phyloP scores from a whole-genome alignment of 2,113 vertebrate species.

The Perccottus glenii region DNA sequence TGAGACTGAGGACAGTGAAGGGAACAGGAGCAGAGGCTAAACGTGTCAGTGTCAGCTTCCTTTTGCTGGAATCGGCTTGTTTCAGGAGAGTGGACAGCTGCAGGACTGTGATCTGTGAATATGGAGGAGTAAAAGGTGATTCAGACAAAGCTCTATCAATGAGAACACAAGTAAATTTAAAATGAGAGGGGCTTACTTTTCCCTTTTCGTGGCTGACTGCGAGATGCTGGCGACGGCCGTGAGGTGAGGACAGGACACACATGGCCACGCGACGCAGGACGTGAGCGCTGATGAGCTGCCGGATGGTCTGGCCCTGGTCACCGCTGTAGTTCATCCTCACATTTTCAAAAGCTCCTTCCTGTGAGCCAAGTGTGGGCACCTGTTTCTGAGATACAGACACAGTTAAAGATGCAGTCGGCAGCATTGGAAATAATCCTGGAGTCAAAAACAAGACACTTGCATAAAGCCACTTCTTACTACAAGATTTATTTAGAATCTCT shows the following conservation, averaged over 20 bases:
- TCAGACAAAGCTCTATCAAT: not conserved
- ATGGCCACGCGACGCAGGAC: conserved; percentile 95
- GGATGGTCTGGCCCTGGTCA: conserved; percentile 97
- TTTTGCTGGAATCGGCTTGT: conserved; percentile 97
- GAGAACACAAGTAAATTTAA: too few species aligned
- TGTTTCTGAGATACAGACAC: conserved; percentile 56
- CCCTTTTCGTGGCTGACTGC: conserved; percentile 98
- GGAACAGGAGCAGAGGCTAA: conserved; percentile 94
- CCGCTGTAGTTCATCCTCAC: conserved; percentile 99
- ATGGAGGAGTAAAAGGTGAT: not conserved
- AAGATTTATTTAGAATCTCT: too few species aligned
- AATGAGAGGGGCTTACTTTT: conserved; percentile 80
- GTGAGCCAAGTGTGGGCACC: conserved; percentile 97
- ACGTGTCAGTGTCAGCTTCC: conserved; percentile 94
- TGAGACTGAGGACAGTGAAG: conserved; percentile 95
- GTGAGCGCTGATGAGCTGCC: conserved; percentile 96
- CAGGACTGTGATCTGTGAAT: conserved; percentile 91
- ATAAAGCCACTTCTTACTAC: too few species aligned
- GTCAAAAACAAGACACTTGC: too few species aligned
- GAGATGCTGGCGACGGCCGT: conserved; percentile 95
- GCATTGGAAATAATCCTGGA: too few species aligned
- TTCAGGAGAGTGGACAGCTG: conserved; percentile 96
- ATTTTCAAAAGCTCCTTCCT: conserved; percentile 98
- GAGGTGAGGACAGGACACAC: conserved; percentile 97
- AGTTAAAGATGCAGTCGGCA: not conserved